A percentile compares a stretch with the other conserved stretches of the same genome.
These are phyloP conservation scores for Centropyge bicolor DNA, from an alignment of 2,797 vertebrate species.

Conservation along the genomic window DNA sequence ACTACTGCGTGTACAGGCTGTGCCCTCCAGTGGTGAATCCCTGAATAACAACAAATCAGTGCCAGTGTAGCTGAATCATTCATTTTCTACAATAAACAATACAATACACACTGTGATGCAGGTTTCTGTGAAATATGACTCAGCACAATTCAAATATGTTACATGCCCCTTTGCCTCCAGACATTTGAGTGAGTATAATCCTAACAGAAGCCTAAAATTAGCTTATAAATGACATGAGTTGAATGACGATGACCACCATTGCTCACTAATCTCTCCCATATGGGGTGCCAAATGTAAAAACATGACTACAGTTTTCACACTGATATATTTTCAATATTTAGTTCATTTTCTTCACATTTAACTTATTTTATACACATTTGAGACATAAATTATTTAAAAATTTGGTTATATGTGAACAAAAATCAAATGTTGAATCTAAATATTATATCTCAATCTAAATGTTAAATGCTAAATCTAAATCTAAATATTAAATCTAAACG, in stretches of 20 bases:
- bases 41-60: conserved; percentile 6
- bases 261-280: neutral
- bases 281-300: too few relatives aligned
- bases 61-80: neutral
- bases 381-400: too few relatives aligned
- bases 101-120: neutral
- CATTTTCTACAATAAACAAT: neutral
- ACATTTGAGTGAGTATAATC: neutral
- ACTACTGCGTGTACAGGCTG: neutral
- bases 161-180: neutral
- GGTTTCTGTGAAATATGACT: neutral
- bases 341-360: too few relatives aligned
- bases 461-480: too few relatives aligned
- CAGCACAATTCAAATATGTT: neutral
- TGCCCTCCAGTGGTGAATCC: conserved; percentile 44
- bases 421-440: too few relatives aligned
- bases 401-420: too few relatives aligned
- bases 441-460: too few relatives aligned
- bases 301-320: too few relatives aligned
- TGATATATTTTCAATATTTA: too few relatives aligned
- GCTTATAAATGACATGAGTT: neutral
- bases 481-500: too few relatives aligned
- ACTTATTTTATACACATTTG: too few relatives aligned
- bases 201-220: neutral
- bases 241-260: neutral